Conservation (phyloP, 2,113 vertebrate species). For the Catagonus wagneri region DNA sequence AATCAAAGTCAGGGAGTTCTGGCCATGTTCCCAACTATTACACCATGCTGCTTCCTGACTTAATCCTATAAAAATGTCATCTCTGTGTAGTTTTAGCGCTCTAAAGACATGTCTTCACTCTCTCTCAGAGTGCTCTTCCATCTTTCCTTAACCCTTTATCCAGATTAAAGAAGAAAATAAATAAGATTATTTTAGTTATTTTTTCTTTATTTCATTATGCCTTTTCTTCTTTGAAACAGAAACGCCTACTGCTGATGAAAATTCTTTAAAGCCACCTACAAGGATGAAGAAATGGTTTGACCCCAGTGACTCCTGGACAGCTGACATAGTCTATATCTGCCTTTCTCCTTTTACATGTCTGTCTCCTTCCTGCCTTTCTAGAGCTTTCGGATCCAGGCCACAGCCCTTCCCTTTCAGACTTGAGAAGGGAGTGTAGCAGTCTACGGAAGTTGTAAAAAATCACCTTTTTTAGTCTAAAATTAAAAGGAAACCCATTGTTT, state of each 20-base stretch:
- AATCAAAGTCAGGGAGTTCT: conserved; percentile 26
- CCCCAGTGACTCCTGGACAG: neutral
- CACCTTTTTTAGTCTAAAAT: neutral
- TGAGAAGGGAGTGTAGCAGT: neutral
- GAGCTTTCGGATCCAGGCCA: neutral
- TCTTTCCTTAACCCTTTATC: neutral
- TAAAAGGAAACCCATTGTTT: conserved; percentile 20
- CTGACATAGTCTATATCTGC: neutral
- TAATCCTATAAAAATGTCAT: conserved; percentile 44
- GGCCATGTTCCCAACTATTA: neutral
- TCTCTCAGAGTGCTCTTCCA: neutral
- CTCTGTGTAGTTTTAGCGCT: neutral
- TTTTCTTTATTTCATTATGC: neutral
- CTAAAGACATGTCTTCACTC: neutral
- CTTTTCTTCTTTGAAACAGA: neutral
- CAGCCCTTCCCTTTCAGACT: neutral
- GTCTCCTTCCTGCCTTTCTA: conserved; percentile 3
- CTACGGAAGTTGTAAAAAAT: neutral
- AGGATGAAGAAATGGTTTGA: neutral
- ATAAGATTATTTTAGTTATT: conserved; percentile 19
- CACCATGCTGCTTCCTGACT: neutral
- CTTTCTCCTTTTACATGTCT: neutral
- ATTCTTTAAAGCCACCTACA: neutral
- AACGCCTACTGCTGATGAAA: neutral
- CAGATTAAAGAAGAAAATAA: conserved; percentile 51